Evolutionary conservation across 2,888 invertebrate species (phyloP).

Genomic region (Dynastes grantii): DNA sequence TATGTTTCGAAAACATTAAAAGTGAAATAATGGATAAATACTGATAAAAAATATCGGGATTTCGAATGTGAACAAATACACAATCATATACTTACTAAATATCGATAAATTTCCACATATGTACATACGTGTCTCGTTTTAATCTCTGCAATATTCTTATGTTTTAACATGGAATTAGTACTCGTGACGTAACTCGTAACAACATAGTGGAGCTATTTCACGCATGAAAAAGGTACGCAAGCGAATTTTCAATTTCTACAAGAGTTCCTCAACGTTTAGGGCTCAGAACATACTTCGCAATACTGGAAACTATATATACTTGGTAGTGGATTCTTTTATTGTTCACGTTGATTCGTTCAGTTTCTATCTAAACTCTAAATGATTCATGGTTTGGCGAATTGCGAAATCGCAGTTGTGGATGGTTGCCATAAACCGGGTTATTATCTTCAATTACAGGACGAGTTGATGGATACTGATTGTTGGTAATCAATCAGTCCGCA

Average conservation of each 20-base stretch:
- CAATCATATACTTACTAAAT: not conserved
- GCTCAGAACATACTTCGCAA: not conserved
- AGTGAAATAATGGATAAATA: not conserved
- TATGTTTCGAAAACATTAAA: not conserved
- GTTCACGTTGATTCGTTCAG: too few species aligned
- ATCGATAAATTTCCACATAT: not conserved
- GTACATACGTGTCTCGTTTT: too few species aligned
- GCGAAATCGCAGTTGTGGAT: conserved; percentile 2
- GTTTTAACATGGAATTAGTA: too few species aligned
- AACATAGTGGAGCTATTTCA: not conserved
- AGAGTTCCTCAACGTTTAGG: not conserved
- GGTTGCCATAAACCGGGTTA: not conserved
- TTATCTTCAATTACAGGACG: not conserved
- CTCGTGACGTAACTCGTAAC: too few species aligned
- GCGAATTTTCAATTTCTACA: not conserved
- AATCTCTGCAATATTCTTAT: too few species aligned
- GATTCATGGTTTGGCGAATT: not conserved
- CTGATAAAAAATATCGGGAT: not conserved
- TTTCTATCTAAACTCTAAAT: not conserved
- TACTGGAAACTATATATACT: not conserved
- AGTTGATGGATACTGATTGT: conserved; percentile 9
- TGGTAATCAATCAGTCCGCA: not conserved
- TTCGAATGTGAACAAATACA: not conserved
- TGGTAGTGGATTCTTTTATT: not conserved
- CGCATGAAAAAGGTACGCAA: not conserved